phyloP scores from a whole-genome alignment of 2,888 invertebrate species.

The Andrena dorsata region DNA sequence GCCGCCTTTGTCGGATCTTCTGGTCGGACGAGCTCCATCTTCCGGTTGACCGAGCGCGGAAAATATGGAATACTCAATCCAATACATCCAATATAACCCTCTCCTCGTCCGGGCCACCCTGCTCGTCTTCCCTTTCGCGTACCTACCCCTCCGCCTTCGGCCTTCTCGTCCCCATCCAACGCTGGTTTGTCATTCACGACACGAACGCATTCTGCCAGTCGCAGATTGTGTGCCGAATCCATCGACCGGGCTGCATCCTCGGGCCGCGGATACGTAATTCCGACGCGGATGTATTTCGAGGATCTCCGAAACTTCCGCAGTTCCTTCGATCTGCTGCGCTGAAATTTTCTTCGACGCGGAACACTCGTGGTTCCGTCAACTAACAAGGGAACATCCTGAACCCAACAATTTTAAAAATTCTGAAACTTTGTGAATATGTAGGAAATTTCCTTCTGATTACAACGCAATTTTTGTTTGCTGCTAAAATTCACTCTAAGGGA shows the following conservation, averaged over 20 bases:
- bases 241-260: slow-evolving; percentile 16
- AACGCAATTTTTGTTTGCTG: too few relatives aligned
- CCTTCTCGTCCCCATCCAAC: neutral
- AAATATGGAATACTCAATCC: slow-evolving; percentile 82
- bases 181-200: slow-evolving; percentile 70
- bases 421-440: too few relatives aligned
- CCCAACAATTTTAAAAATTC: too few relatives aligned
- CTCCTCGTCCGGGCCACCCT: slow-evolving; percentile 11
- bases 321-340: neutral
- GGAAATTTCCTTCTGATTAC: too few relatives aligned
- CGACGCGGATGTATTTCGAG: neutral
- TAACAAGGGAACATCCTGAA: too few relatives aligned
- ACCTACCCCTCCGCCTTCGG: slow-evolving; percentile 14
- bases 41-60: slow-evolving; percentile 79
- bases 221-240: slow-evolving; percentile 62
- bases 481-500: too few relatives aligned
- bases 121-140: slow-evolving; percentile 35
- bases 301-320: slow-evolving; percentile 31
- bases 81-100: slow-evolving; percentile 76
- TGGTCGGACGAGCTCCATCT: slow-evolving; percentile 78
- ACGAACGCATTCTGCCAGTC: slow-evolving; percentile 68
- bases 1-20: slow-evolving; percentile 82
- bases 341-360: neutral
- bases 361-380: neutral
- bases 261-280: slow-evolving; percentile 7